phyloP scores from a whole-genome alignment of 2,797 vertebrate genomes.

The Muraenolepis orangiensis region DNA sequence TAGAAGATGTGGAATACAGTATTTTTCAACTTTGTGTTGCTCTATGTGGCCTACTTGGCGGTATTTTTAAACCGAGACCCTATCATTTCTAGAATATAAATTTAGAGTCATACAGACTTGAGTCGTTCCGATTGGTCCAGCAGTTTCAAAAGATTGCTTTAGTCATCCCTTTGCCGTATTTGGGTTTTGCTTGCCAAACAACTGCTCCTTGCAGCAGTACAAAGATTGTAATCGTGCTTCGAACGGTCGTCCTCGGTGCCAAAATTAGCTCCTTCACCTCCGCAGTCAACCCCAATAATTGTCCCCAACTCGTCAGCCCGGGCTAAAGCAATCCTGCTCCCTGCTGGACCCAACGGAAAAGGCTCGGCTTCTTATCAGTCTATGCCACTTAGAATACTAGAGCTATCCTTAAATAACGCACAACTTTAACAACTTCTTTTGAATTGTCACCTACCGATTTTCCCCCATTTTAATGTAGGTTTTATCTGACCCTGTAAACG shows the following conservation, averaged over 20 bases:
- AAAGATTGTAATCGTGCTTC: neutral
- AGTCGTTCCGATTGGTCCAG: neutral
- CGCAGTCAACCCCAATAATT: neutral
- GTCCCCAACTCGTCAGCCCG: neutral
- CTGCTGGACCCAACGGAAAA: neutral
- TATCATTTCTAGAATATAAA: constrained; percentile 15
- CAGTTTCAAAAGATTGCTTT: neutral
- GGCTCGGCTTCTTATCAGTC: neutral
- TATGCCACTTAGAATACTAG: neutral
- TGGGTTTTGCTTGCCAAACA: neutral
- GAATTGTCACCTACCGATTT: constrained; percentile 68
- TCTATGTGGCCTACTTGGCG: neutral
- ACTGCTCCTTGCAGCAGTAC: neutral
- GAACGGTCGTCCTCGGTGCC: neutral
- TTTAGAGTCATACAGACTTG: neutral
- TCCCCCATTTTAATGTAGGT: constrained; percentile 54
- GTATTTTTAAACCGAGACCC: constrained; percentile 9
- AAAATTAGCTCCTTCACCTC: neutral
- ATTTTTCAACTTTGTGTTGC: constrained; percentile 31
- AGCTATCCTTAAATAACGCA: constrained; percentile 34
- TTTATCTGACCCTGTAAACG: constrained; percentile 55
- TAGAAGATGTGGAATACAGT: constrained; percentile 31
- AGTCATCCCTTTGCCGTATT: neutral
- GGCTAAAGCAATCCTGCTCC: neutral
- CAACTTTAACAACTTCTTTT: constrained; percentile 31